Conservation (phyloP, 2,888 invertebrate species). For the Dicycla oo region DNA sequence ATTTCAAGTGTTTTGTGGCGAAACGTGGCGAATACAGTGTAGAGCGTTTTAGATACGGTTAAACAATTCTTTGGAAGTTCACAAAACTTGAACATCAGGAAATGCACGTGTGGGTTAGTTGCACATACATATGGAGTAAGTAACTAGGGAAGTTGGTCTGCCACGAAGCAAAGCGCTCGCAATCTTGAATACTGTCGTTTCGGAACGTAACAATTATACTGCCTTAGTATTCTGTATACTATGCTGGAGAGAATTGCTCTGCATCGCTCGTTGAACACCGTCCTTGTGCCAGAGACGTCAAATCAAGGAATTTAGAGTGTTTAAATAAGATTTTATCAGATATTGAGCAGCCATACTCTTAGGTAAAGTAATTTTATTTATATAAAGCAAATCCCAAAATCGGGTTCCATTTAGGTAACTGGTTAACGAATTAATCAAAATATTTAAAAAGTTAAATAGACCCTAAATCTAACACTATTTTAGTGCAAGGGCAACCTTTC, state of each 20-base stretch:
- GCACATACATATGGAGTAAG: conserved; percentile 38
- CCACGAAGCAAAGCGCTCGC: conserved; percentile 45
- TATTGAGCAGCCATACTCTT: background rate
- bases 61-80: conserved; percentile 66
- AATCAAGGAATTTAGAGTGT: background rate
- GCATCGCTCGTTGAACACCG: conserved; percentile 24
- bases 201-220: conserved; percentile 51
- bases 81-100: conserved; percentile 65
- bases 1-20: conserved; percentile 66
- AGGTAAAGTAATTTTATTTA: background rate
- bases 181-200: conserved; percentile 59
- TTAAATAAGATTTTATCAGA: background rate
- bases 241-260: conserved; percentile 18
- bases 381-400: background rate
- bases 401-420: background rate
- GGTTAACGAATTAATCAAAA: background rate
- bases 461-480: background rate
- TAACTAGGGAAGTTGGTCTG: conserved; percentile 63
- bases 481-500: conserved; percentile 7
- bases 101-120: conserved; percentile 49
- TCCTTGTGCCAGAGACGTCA: background rate
- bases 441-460: background rate
- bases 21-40: conserved; percentile 67
- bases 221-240: conserved; percentile 22
- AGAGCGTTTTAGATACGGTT: conserved; percentile 70